phyloP scores from a whole-genome alignment of 2,888 invertebrate species.

The Pogonocherus hispidulus region DNA sequence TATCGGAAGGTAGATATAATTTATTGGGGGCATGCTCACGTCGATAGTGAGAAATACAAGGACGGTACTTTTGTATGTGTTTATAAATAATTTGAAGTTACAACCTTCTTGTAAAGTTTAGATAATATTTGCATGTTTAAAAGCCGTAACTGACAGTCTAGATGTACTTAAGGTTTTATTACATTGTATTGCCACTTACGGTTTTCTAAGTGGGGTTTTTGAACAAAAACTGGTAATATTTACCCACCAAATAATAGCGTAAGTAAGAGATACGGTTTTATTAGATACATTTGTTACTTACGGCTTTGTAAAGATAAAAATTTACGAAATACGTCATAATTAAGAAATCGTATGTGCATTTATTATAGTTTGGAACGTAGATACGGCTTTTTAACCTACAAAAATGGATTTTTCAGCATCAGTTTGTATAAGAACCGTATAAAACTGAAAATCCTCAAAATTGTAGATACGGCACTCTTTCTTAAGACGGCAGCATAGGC shows the following conservation, averaged over 20 bases:
- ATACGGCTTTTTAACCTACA: slow-evolving; percentile 1
- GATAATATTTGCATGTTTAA: too few species aligned
- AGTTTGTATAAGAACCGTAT: slow-evolving; percentile 2
- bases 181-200: too few species aligned
- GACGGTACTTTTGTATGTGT: slow-evolving; percentile 41
- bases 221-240: too few species aligned
- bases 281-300: too few species aligned
- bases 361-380: not conserved
- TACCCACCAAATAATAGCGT: too few species aligned
- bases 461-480: slow-evolving; percentile 4
- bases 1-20: slow-evolving; percentile 42
- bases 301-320: too few species aligned
- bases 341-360: not conserved
- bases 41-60: slow-evolving; percentile 44
- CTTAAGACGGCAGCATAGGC: not conserved
- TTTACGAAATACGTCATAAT: not conserved
- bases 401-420: slow-evolving; percentile 6
- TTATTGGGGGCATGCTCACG: slow-evolving; percentile 46
- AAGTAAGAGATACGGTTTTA: too few species aligned
- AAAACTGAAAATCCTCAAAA: slow-evolving; percentile 1
- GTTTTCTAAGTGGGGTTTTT: too few species aligned
- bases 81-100: too few species aligned
- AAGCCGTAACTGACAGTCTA: too few species aligned
- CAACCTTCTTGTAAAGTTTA: too few species aligned
- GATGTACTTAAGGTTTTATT: too few species aligned